phyloP scores from a whole-genome alignment of 2,113 vertebrate genomes.

The Proteles cristata region DNA sequence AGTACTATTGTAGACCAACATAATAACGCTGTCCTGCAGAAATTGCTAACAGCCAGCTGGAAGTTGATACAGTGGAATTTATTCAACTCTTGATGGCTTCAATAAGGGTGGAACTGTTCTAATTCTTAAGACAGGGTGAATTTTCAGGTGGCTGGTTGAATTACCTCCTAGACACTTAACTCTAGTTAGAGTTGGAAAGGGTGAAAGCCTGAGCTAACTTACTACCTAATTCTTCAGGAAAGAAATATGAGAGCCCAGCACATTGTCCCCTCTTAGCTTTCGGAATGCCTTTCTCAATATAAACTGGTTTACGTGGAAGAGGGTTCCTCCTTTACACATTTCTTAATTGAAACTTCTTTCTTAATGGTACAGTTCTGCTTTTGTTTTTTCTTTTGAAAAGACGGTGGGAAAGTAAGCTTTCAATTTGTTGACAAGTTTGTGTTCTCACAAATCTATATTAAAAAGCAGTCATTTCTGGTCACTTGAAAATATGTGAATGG shows the following conservation, averaged over 20 bases:
- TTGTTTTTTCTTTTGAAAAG: not conserved
- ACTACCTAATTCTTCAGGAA: constrained; percentile 50
- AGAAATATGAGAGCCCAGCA: not conserved
- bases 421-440: not conserved
- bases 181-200: not conserved
- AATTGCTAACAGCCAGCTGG: not conserved
- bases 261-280: not conserved
- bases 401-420: not conserved
- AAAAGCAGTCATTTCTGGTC: not conserved
- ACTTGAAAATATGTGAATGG: constrained; percentile 1
- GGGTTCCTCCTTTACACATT: not conserved
- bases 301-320: not conserved
- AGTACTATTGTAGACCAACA: not conserved
- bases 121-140: not conserved
- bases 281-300: not conserved
- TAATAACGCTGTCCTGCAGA: not conserved
- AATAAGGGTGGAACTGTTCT: not conserved
- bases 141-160: constrained; percentile 35
- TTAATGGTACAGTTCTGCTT: not conserved
- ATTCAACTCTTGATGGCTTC: constrained; percentile 23
- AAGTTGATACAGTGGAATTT: constrained; percentile 45
- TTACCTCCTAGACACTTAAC: constrained; percentile 55
- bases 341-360: constrained; percentile 23
- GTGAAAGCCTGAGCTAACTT: not conserved
- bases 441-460: constrained; percentile 6